Conservation (phyloP, 2,797 vertebrate species). For the Molossus molossus region DNA sequence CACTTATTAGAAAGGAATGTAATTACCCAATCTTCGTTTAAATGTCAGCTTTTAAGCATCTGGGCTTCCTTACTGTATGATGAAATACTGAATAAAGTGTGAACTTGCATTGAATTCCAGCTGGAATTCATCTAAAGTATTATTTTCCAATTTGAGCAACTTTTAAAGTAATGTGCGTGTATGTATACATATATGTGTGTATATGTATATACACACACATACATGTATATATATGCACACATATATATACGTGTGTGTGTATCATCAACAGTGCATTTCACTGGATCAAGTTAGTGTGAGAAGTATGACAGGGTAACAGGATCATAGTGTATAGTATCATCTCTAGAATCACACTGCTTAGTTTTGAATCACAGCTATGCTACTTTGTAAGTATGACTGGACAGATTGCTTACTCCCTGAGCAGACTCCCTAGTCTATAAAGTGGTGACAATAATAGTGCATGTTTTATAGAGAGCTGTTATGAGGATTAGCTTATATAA, state of each 20-base stretch:
- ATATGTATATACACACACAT: too few species aligned
- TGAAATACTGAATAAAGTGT: not conserved
- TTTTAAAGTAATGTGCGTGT: not conserved
- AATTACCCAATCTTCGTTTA: not conserved
- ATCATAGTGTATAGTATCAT: not conserved
- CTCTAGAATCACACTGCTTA: not conserved
- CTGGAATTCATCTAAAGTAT: not conserved
- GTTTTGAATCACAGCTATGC: not conserved
- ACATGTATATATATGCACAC: too few species aligned
- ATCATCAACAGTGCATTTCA: not conserved
- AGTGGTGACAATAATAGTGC: not conserved
- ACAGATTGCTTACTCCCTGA: not conserved
- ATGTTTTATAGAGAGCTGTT: not conserved
- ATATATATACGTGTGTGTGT: not conserved
- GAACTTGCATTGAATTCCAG: not conserved
- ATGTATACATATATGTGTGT: too few species aligned
- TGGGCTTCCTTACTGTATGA: not conserved
- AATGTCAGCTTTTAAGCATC: constrained; percentile 51
- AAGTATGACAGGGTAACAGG: not conserved
- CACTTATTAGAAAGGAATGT: constrained; percentile 33
- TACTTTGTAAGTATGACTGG: not conserved
- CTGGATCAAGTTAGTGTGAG: not conserved
- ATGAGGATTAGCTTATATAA: not conserved
- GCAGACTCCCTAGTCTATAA: not conserved
- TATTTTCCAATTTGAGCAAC: not conserved